phyloP scores from a whole-genome alignment of 2,888 invertebrate genomes.

The Podotricha telesiphe region DNA sequence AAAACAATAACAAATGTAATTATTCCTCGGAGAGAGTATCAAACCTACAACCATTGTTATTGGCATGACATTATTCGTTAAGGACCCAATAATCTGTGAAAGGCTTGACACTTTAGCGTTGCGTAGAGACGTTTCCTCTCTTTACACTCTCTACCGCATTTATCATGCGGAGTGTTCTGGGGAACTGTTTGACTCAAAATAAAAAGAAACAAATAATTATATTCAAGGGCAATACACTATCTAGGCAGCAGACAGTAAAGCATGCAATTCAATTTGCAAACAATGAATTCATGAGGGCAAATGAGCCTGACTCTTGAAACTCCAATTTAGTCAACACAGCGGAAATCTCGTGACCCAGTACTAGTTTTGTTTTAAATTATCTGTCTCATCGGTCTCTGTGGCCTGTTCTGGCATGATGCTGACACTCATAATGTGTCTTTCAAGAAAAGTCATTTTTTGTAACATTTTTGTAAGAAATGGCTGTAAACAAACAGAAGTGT shows the following conservation, averaged over 20 bases:
- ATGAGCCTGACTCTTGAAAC: conserved; percentile 24
- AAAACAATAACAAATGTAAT: too few species aligned
- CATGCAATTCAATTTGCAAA: conserved; percentile 30
- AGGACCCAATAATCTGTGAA: too few species aligned
- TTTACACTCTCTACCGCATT: too few species aligned
- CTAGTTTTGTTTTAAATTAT: conserved; percentile 32
- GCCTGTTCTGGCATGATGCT: conserved; percentile 19
- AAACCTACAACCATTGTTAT: too few species aligned
- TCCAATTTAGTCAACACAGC: conserved; percentile 22
- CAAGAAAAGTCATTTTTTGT: not conserved
- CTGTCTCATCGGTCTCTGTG: conserved; percentile 31
- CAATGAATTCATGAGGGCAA: conserved; percentile 25
- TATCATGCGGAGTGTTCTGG: too few species aligned
- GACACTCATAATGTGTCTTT: conserved; percentile 20
- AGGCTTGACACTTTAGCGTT: too few species aligned
- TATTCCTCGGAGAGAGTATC: too few species aligned
- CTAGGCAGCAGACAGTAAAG: conserved; percentile 14
- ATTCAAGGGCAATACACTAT: conserved; percentile 8
- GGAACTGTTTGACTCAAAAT: not conserved
- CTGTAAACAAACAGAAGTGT: too few species aligned
- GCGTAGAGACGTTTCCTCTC: too few species aligned
- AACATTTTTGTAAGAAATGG: not conserved
- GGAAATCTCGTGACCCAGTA: conserved; percentile 31
- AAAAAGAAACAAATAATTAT: conserved; percentile 8
- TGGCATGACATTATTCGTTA: too few species aligned